Base-by-base conservation (phyloP, 1,140 invertebrate species). In the Antheraea pernyi region DNA sequence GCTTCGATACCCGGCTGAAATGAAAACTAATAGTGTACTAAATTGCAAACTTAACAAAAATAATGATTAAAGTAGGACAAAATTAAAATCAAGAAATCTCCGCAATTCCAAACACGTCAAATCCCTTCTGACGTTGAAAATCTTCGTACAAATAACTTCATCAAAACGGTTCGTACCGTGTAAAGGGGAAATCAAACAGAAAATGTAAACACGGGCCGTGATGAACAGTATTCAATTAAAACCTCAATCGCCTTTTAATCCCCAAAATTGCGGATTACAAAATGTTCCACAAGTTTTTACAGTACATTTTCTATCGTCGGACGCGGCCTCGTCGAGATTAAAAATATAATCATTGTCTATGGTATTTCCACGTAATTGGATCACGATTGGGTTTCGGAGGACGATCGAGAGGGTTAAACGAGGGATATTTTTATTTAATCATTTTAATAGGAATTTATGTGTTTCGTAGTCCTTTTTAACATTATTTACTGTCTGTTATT, bases 341-440 rank as follows among this genome's bases (percentile, higher is more conserved):
- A 68, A 72, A 72, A 72, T 53, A 53, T 53, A 53, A 68, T 68
- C 64, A 68, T 68, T 67, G 63, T 59, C 63, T 60, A 48, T 6
- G 67, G 53, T 42, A 65, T 71, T 53, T 72, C 65, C 39, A 8
- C 37, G 39, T 72, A 72, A 72, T 72, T 72, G 66, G 63, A 72
- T 65, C 58, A 37, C 61, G 37, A 63, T 63, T 11, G 22, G 30
- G n/a, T 16, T 63, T 37, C 11, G n/a, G 9, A 13, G 30, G 19
- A 11, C n/a, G 61, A 37, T 53, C 13, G 13, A 53, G 13, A 53
- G 46, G 46, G 46, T 53, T 53, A 30, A 53, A 53, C 46, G 16
- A 16, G 46, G 11, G 46, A 53, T 53, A 53, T 53, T 53, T n/a
- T 53, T 13, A 53, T 53, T 53, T 53, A 53, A 16, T 53, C 9